A percentile compares a stretch with the other conserved stretches of the same genome.
These are phyloP conservation scores for Clitarchus hookeri DNA, from an alignment of 2,888 invertebrate species.

Conservation along the genomic window DNA sequence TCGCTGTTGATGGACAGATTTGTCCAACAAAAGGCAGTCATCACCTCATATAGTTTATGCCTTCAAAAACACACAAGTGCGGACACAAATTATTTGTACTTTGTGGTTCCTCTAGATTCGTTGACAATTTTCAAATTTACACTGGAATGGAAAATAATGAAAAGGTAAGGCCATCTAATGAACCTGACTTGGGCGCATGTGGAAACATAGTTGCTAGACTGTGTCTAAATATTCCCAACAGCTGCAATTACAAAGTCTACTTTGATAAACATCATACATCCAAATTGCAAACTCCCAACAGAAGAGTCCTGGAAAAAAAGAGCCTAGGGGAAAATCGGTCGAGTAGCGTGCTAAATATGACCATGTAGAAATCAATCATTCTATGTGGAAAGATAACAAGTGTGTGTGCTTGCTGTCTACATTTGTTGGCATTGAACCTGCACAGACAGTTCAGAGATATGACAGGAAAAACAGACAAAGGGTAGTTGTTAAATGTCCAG, in stretches of 20 bases:
- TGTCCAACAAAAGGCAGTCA: not conserved
- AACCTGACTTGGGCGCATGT: not conserved
- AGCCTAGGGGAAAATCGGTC: conserved; percentile 43
- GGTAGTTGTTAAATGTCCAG: not conserved
- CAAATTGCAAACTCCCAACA: conserved; percentile 48
- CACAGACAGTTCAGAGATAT: not conserved
- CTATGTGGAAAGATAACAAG: not conserved
- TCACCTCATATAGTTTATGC: not conserved
- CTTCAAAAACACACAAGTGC: not conserved
- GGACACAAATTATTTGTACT: conserved; percentile 41
- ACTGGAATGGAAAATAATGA: conserved; percentile 39
- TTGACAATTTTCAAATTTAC: conserved; percentile 50
- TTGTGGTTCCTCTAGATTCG: conserved; percentile 46
- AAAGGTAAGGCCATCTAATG: not conserved
- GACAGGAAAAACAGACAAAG: not conserved
- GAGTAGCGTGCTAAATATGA: conserved; percentile 43
- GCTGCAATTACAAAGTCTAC: not conserved
- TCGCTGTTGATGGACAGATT: not conserved
- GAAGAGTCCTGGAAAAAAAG: conserved; percentile 48
- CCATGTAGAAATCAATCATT: not conserved
- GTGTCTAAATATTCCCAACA: not conserved
- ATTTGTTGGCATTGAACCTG: not conserved
- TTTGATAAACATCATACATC: conserved; percentile 26
- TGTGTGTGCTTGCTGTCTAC: not conserved
- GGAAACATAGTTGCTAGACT: not conserved